Conservation (phyloP, 35 echinoderm and acorn worm species). For the Apostichopus japonicus region DNA sequence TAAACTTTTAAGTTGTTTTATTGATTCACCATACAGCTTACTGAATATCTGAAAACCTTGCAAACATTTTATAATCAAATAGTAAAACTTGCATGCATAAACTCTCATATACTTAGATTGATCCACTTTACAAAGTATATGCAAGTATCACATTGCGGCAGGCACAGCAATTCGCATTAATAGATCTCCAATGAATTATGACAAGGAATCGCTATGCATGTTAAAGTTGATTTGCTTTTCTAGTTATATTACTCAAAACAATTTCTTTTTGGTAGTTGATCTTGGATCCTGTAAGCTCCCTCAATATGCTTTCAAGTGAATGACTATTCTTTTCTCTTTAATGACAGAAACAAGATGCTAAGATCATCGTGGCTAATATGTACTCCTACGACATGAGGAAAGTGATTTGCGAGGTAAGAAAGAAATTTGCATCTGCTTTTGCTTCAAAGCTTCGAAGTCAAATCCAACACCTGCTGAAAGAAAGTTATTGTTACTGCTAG, state of each 20-base stretch:
- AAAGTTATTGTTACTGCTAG: no score
- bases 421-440: background rate
- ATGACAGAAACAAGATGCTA: constrained; percentile 24
- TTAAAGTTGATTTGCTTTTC: background rate
- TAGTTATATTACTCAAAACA: background rate
- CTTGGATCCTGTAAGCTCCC: background rate
- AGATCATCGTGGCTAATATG: constrained; percentile 38
- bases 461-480: no score
- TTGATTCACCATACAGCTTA: no score
- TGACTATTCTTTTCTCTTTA: background rate
- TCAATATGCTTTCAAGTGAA: background rate
- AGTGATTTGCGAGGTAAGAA: constrained; percentile 44
- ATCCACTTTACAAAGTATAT: no score
- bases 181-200: no score
- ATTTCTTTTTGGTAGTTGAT: background rate
- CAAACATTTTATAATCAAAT: no score
- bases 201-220: background rate
- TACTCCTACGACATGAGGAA: background rate
- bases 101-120: no score
- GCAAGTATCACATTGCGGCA: no score
- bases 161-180: no score
- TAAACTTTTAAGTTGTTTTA: background rate
- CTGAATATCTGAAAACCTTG: no score
- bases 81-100: no score
- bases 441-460: no score